These are phyloP conservation scores for Triops cancriformis DNA, from an alignment of 1,140 invertebrate species.

Conservation along the genomic window DNA sequence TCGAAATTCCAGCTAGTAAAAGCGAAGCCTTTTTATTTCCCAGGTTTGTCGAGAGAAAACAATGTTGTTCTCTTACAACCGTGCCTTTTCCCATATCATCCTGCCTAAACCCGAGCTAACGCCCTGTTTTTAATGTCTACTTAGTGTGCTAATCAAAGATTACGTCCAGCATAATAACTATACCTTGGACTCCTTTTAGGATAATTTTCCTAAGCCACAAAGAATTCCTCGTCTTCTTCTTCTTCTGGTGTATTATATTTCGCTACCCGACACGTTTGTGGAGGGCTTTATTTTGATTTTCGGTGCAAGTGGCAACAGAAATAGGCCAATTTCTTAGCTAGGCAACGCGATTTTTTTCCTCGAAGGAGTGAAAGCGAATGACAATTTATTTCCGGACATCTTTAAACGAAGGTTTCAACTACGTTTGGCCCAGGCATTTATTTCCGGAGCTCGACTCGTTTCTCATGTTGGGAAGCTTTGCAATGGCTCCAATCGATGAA, in stretches of 20 bases:
- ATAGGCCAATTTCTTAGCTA: background rate
- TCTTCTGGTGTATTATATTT: background rate
- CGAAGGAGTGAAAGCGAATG: background rate
- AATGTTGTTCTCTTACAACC: background rate
- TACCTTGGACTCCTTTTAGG: background rate
- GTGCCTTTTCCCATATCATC: background rate
- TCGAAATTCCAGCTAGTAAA: too few relatives aligned
- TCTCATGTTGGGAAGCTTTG: background rate
- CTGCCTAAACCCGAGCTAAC: background rate
- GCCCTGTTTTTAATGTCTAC: background rate
- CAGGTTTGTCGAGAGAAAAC: background rate
- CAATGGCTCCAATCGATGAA: background rate
- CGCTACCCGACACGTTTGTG: too few relatives aligned
- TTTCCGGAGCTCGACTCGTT: background rate
- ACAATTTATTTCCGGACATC: background rate
- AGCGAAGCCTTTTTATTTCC: background rate
- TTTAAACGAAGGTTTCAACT: conserved; percentile 11
- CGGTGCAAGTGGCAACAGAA: too few relatives aligned
- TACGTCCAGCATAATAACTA: background rate
- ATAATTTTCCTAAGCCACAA: background rate
- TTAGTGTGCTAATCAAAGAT: conserved; percentile 9
- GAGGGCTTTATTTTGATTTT: too few relatives aligned
- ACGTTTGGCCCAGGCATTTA: conserved; percentile 13
- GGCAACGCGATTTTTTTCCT: background rate
- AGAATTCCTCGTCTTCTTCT: background rate